phyloP scores from a whole-genome alignment of 2,113 vertebrate genomes.

The Pristiophorus japonicus region DNA sequence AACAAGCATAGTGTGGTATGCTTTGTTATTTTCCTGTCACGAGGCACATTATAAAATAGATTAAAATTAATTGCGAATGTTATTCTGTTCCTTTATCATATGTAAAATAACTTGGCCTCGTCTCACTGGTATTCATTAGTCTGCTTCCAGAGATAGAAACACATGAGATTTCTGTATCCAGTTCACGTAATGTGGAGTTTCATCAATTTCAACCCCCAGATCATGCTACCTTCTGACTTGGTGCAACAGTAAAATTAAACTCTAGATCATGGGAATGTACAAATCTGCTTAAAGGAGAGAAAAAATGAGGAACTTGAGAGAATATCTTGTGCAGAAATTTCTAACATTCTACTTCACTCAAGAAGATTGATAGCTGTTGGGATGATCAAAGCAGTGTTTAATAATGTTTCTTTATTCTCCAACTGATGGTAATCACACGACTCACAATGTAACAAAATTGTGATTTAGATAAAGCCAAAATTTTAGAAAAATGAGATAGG shows the following conservation, averaged over 20 bases:
- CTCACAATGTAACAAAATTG: background rate
- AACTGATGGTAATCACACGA: background rate
- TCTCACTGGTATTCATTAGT: background rate
- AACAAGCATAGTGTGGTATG: background rate
- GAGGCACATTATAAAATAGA: background rate
- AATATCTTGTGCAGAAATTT: background rate
- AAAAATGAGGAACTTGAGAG: background rate
- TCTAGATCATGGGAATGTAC: background rate
- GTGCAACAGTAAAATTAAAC: background rate
- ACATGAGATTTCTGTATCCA: background rate
- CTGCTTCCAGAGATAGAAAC: background rate
- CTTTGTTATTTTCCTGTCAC: background rate
- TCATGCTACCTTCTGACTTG: background rate
- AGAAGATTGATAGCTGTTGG: background rate
- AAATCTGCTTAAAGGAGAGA: background rate
- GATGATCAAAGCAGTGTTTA: background rate
- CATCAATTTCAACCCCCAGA: background rate
- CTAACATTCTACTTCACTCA: background rate
- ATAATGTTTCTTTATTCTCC: background rate
- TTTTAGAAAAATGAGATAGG: background rate
- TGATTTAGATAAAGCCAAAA: background rate
- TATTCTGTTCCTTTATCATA: background rate
- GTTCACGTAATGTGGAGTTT: background rate
- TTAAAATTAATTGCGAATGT: background rate
- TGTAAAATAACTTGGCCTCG: background rate